Base-by-base conservation (phyloP, 2,888 invertebrate species). In the Drosophila melanosoma region DNA sequence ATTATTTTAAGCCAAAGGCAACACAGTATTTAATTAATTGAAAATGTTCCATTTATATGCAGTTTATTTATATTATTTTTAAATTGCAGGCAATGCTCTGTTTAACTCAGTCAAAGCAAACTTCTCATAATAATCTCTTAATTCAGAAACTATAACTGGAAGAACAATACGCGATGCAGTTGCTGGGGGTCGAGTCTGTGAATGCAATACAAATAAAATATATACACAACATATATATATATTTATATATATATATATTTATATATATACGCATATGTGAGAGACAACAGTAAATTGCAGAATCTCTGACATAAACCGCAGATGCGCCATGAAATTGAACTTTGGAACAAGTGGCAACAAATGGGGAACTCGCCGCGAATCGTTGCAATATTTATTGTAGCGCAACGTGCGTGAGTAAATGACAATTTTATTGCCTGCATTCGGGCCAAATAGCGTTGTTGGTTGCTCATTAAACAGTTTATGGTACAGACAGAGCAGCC, bases 281-380 rank as follows among this genome's bases (percentile, higher is more conserved):
- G 38, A 82, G 62, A 65, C 59, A 57, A 67, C 66, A 72, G 69
- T 80, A 72, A 80, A 83, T 76, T 80, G 76, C 83, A 82, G 53
- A 59, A 60, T 62, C 75, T 67, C 77, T 66, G 60, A 67, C 81
- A 83, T 81, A 81, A 81, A 83, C 70, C 70, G 48, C 81, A 74
- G 74, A 83, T 81, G 74, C 63, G 57, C n/a, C 26, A 23, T 62
- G 12, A 71, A 62, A 71, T 69, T 62, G 69, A 48, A 81, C 35
- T 51, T 52, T 52, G 42, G 10, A 53, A 45, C 45, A 62, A 53
- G 49, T 52, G 23, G 38, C 26, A 61, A 10, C 51, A 36, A 60
- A 51, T 29, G 15, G 33, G 33, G 23, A 33, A 17, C n/a, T 42
- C n/a, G 33, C n/a, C 48, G 40, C 26, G 15, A 59, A 35, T 51